Evolutionary conservation across 2,797 vertebrate species (phyloP), one percentile per base, ranked within the genome.

Genomic region (Microhierax caerulescens): DNA sequence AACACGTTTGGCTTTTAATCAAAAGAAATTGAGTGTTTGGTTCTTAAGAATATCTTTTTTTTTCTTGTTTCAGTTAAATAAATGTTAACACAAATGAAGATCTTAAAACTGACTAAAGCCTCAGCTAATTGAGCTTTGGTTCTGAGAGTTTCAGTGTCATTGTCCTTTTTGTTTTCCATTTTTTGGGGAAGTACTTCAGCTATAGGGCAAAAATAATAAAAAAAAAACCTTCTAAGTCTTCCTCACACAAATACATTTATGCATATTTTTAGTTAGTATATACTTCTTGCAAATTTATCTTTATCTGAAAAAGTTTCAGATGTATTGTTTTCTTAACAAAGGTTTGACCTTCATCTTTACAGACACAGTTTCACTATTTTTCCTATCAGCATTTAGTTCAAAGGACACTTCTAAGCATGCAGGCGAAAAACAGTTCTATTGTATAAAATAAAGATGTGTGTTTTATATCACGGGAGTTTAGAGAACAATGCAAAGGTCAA

Each of bases 401-500:
- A 95, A 95, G 96, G 70, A 93, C 59, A 7, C 84, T 95, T 76
- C 64, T 72, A 74, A 91, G 90, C 84, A 85, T 2, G 2, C 78
- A 88, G 76, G 83, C 90, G 72, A 67, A 91, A 51, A 6, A 0
- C 59, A 39, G 57, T 65, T 59, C 60, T 79, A 36, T 88, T 96
- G 91, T 88, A 74, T 78, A 80, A 92, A 95, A 94, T 1, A 89
- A 86, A 95, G 90, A 92, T 87, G 93, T 95, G 95, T 93, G 94
- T 10, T 90, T 94, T 93, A 88, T 96, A 86, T 59, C 93, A 94
- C 61, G 4, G 85, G 95, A 96, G 91, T 93, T 95, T 81, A 82
- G 95, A 84, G 94, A 97, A 98, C 97, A 98, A 98, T 97, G 96
- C 95, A 96, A 85, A 98, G 97, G 97, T 98, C 97, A 97, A 94